These are phyloP conservation scores for Pristionchus maxplancki DNA, from an alignment of 2,888 invertebrate genomes.

Conservation along the genomic window DNA sequence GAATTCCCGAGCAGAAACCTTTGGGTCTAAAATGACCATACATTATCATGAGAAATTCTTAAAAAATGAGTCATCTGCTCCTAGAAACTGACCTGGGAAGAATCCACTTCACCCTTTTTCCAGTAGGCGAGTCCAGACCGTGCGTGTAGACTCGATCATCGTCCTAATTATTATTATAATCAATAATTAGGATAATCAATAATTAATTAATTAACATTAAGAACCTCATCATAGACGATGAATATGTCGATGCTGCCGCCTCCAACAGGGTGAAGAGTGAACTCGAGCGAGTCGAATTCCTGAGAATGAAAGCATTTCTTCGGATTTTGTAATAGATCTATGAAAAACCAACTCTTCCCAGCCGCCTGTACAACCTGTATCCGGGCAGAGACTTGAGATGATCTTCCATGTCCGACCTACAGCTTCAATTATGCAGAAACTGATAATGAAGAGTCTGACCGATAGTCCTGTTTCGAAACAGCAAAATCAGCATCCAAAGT, in stretches of 20 bases:
- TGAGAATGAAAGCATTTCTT: too few relatives aligned
- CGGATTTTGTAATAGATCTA: too few relatives aligned
- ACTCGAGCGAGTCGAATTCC: neutral
- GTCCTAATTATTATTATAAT: too few relatives aligned
- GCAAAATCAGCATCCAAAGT: conserved; percentile 13
- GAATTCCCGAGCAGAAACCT: conserved; percentile 3
- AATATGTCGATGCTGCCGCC: neutral
- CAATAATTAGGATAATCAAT: too few relatives aligned
- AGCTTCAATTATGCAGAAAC: too few relatives aligned
- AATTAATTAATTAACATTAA: neutral
- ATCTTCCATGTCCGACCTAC: neutral
- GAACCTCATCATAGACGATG: neutral
- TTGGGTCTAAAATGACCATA: neutral
- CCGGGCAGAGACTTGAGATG: neutral
- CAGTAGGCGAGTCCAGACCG: neutral
- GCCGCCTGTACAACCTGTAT: neutral
- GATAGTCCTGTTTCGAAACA: neutral
- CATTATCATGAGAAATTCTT: too few relatives aligned
- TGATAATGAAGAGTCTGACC: neutral
- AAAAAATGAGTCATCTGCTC: too few relatives aligned
- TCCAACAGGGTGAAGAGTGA: neutral
- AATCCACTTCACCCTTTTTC: neutral
- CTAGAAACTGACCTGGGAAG: neutral
- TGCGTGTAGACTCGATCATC: neutral
- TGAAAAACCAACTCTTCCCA: conserved; percentile 8